Conservation (phyloP, 2,797 vertebrate species). For the Alauda arvensis region DNA sequence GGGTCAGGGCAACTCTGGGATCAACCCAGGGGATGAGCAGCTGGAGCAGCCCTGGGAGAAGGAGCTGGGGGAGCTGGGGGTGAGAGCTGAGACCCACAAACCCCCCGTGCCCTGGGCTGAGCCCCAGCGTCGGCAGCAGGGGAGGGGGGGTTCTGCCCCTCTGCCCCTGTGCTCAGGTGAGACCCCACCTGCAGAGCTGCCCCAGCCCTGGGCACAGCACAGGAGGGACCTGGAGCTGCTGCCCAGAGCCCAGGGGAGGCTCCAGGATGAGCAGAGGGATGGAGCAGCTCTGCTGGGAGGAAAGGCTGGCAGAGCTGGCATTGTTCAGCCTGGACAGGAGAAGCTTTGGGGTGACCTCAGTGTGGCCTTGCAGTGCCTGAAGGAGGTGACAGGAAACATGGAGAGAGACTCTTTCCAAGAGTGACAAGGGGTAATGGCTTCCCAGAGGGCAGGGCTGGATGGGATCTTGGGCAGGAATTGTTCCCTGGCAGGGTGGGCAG, state of each 20-base stretch:
- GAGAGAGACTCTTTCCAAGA: neutral
- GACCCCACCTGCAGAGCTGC: neutral
- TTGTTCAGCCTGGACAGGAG: neutral
- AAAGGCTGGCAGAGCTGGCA: neutral
- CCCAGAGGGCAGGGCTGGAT: neutral
- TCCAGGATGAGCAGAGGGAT: neutral
- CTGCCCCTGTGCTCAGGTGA: neutral
- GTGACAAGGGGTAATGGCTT: neutral
- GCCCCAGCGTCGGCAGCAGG: neutral
- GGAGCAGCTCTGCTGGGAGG: neutral
- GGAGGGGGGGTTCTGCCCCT: neutral
- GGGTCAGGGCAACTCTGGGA: fast-evolving
- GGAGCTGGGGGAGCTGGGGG: neutral
- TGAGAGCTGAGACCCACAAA: neutral
- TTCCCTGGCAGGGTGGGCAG: neutral
- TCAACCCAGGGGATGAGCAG: neutral
- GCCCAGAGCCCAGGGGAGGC: neutral
- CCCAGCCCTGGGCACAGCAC: neutral
- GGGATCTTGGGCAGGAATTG: neutral
- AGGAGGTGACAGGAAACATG: fast-evolving
- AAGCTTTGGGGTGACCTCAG: neutral
- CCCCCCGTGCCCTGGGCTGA: neutral
- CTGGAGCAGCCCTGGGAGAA: neutral
- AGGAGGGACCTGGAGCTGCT: neutral
- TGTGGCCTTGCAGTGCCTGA: neutral